These are phyloP conservation scores for Lasioglossum baleicum DNA, from an alignment of 1,140 invertebrate species.

Conservation along the genomic window DNA sequence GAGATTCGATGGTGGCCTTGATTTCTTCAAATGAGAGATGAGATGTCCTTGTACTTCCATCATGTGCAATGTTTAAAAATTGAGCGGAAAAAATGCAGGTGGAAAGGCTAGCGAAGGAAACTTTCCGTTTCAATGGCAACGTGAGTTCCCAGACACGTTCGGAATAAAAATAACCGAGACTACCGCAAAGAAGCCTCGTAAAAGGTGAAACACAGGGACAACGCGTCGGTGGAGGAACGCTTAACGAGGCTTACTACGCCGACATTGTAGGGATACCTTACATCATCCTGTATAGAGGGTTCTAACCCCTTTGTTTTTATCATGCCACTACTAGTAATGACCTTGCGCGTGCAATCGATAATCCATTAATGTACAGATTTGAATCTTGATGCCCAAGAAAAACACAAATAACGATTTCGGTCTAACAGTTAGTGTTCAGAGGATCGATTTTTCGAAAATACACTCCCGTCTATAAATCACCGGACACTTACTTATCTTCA, in stretches of 20 bases:
- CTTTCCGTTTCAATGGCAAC: background rate
- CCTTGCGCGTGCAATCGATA: background rate
- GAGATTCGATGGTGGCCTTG: too few relatives aligned
- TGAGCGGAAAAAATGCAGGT: too few relatives aligned
- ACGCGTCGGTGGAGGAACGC: background rate
- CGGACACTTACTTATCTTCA: too few relatives aligned
- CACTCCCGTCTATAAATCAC: too few relatives aligned
- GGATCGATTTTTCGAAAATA: too few relatives aligned
- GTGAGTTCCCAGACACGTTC: background rate
- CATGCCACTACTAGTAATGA: background rate
- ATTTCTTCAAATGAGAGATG: too few relatives aligned
- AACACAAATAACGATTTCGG: too few relatives aligned
- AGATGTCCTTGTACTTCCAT: too few relatives aligned
- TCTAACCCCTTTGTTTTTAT: background rate
- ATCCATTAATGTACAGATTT: background rate
- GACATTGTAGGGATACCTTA: slow-evolving; percentile 16
- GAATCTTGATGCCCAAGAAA: too few relatives aligned
- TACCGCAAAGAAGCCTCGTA: slow-evolving; percentile 2
- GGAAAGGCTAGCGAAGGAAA: background rate
- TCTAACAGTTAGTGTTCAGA: too few relatives aligned
- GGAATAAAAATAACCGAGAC: background rate
- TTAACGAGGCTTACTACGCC: background rate
- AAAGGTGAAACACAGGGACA: background rate
- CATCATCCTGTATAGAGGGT: background rate
- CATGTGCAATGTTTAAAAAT: too few relatives aligned